Base-by-base conservation (phyloP, 30 jellyfish, hydroid and myxozoan species). In the Aurelia aurita complex sp. Pacific region DNA sequence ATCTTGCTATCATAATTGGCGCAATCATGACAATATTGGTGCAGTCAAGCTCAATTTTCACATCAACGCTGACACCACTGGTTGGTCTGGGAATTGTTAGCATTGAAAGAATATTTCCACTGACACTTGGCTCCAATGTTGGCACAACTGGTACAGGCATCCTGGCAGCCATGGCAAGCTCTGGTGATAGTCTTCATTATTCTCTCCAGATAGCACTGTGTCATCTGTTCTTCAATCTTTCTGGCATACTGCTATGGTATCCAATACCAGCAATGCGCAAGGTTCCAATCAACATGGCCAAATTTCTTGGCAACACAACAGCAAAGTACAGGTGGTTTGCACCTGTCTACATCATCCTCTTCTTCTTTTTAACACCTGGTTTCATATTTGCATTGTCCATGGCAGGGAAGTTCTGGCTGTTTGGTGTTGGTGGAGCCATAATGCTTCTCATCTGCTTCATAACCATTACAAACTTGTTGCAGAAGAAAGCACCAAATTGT, bases 261-360 rank as follows among this genome's bases (percentile, higher is more conserved):
- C 98, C 98, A 0, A n/a, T 87, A 15, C 97, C 97, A 3, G 78
- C 80, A 15, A 76, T 92, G 92, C 89, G 98, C 57, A 65, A 82
- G 35, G 86, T 92, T 29, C 98, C 98, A 10, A 40, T 92, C 7
- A 87, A 84, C 51, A 76, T 88, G 92, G 98, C 98, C 34, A 87
- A 88, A 60, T 53, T 34, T 69, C 96, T 92, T 64, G 98, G 98
- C 64, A 92, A 81, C 78, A 92, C 94, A 32, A 92, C 98, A 5
- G 98, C 98, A 23, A 74, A 76, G n/a, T 92, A 92, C 90, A 94
- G 98, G 38, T 92, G 98, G 98, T 92, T 92, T 83, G 97, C 98
- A 7, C 86, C 91, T 15, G 80, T 88, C 34, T 92, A 92, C 85
- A 74, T 92, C 29, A 75, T 89, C n/a, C 19, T 87, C 55, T 79